Base-by-base conservation (phyloP, 2,797 vertebrate species). In the Amazona finschi region DNA sequence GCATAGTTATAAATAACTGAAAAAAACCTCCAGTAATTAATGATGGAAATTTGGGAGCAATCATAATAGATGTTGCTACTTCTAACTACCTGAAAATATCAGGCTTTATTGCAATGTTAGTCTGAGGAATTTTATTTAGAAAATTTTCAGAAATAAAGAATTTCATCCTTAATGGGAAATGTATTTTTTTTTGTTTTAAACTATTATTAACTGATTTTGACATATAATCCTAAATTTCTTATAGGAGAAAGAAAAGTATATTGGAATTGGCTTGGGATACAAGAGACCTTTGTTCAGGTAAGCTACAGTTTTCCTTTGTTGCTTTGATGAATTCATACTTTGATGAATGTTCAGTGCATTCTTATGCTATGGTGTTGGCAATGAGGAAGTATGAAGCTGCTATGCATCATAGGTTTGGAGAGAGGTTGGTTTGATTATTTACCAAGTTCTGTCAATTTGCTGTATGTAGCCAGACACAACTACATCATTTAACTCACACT, bases 11-110 rank as follows among this genome's bases (percentile, higher is more conserved):
- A 82, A 60, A 43, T 64, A 79, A 90, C n/a, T 77, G 33, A 89
- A 70, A 58, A 46, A 67, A 61, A 2, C 0, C 3, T 5, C 0
- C 0, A 39, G 21, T 81, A 27, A 57, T 43, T 70, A 55, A 44
- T 80, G 31, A 30, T 62, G 47, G 46, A 90, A 69, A 87, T 79
- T 27, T 82, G 46, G 19, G 25, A 38, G 10, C 19, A 75, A 41
- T 69, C 7, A 3, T 67, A 92, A 69, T 55, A 47, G 50, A 47
- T 38, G 15, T 43, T 72, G 15, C 7, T 79, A 28, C 15, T 13
- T 39, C 41, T 69, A 64, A 53, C n/a, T 74, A 30, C 22, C 1
- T 10, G 57, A 24, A 87, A 85, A 55, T 24, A 25, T 15, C 47
- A 62, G 20, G 24, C 3, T 74, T 64, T 79, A 74, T 67, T 74